These are phyloP conservation scores for Steinernema hermaphroditum DNA, from an alignment of 2,888 invertebrate genomes.

Conservation along the genomic window DNA sequence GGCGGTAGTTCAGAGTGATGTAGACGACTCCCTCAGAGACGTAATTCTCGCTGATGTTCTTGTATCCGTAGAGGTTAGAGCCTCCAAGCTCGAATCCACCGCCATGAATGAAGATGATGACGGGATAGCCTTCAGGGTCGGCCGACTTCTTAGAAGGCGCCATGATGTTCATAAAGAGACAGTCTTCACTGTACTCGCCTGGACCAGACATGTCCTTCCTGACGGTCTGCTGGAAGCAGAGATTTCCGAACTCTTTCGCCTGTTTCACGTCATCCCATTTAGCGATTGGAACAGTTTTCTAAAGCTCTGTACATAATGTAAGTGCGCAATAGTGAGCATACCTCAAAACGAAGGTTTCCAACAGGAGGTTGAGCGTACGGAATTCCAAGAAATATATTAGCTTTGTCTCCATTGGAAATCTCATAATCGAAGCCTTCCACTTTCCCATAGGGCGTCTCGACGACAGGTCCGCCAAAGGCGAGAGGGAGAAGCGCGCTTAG, in stretches of 20 bases:
- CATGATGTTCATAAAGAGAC: background rate
- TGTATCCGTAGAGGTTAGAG: background rate
- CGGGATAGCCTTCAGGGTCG: background rate
- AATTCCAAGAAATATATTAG: conserved; percentile 41
- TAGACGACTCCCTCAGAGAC: background rate
- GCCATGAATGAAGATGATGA: background rate
- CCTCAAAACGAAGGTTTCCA: conserved; percentile 30
- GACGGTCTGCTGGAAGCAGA: background rate
- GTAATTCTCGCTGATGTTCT: background rate
- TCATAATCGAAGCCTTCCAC: conserved; percentile 43
- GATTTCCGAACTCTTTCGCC: background rate
- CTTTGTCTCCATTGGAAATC: background rate
- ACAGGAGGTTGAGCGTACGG: conserved; percentile 30
- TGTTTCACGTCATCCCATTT: background rate
- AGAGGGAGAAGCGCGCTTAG: background rate
- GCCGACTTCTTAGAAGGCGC: background rate
- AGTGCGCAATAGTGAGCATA: too few relatives aligned
- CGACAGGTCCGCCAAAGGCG: conserved; percentile 27
- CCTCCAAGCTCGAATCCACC: background rate
- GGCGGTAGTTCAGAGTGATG: background rate
- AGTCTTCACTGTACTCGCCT: background rate
- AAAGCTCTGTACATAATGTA: too few relatives aligned
- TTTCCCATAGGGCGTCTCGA: conserved; percentile 43
- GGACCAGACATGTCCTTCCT: background rate
- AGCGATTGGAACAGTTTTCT: background rate